phyloP scores from a whole-genome alignment of 2,888 invertebrate species.

The Alcis repandata region DNA sequence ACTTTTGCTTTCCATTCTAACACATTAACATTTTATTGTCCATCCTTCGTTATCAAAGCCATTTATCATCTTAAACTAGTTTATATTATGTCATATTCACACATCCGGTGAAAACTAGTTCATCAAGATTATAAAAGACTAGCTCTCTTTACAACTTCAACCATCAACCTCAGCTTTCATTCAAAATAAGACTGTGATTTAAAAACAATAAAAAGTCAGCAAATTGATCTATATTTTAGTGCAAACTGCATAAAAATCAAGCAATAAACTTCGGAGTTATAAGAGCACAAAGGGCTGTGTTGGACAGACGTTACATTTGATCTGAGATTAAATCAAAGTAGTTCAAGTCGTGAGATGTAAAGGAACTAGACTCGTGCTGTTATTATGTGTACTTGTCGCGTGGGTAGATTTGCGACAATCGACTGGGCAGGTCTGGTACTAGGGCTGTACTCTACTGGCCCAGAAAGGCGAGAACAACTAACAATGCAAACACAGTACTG shows the following conservation, averaged over 20 bases:
- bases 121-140: slow-evolving; percentile 34
- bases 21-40: slow-evolving; percentile 34
- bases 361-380: slow-evolving; percentile 40
- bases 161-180: no score
- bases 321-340: slow-evolving; percentile 18
- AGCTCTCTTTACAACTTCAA: no score
- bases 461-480: background rate
- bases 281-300: background rate
- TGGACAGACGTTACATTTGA: background rate
- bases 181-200: no score
- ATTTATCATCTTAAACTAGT: slow-evolving; percentile 46
- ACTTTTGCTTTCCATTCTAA: slow-evolving; percentile 29
- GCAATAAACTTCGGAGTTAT: background rate
- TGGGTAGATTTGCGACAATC: slow-evolving; percentile 59
- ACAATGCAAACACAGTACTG: background rate
- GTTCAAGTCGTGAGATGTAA: slow-evolving; percentile 43
- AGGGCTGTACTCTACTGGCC: slow-evolving; percentile 16
- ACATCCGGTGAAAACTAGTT: slow-evolving; percentile 48
- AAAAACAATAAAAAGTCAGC: background rate
- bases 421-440: slow-evolving; percentile 32
- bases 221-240: background rate
- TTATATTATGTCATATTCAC: slow-evolving; percentile 45
- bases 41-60: slow-evolving; percentile 38
- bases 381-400: slow-evolving; percentile 52
- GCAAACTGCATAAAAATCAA: background rate